A percentile compares a stretch with the other conserved stretches of the same genome.
phyloP scores from a whole-genome alignment of 2,888 invertebrate species.

The Scaptomyza flava region DNA sequence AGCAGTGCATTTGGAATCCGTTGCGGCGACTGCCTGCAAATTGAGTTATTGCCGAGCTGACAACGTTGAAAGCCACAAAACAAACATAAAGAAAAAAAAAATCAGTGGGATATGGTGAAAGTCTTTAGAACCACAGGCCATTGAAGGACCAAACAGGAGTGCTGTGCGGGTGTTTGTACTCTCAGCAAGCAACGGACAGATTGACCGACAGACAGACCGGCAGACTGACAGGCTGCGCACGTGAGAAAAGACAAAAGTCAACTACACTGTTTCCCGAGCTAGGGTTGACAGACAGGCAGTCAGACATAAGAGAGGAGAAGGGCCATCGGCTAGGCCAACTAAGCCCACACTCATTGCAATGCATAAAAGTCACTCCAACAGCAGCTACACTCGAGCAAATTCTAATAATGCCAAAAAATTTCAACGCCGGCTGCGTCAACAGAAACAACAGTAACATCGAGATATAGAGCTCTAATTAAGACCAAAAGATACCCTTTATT shows the following conservation, averaged over 20 bases:
- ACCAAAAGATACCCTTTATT: not conserved
- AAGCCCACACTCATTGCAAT: conserved; percentile 25
- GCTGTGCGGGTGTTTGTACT: not conserved
- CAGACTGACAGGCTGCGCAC: conserved; percentile 17
- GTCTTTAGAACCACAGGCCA: conserved; percentile 15
- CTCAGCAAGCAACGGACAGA: conserved; percentile 18
- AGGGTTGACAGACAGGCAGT: conserved; percentile 45
- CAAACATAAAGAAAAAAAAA: conserved; percentile 9
- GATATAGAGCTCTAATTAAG: not conserved
- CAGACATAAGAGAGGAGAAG: conserved; percentile 27
- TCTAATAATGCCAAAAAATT: conserved; percentile 67
- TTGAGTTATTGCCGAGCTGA: conserved; percentile 45
- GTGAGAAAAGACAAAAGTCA: conserved; percentile 34
- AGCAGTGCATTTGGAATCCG: conserved; percentile 17
- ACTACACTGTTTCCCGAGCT: conserved; percentile 11
- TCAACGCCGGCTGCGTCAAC: conserved; percentile 37
- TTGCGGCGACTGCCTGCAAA: conserved; percentile 39
- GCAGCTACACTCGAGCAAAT: conserved; percentile 37
- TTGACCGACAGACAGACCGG: conserved; percentile 12
- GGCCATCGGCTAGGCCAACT: conserved; percentile 11
- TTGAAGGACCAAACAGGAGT: conserved; percentile 12
- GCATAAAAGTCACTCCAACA: conserved; percentile 42
- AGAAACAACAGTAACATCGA: not conserved
- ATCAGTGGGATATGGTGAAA: conserved; percentile 6
- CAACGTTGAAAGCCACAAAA: conserved; percentile 34